Evolutionary conservation across 2,888 invertebrate species (phyloP), one percentile per base, ranked within the genome.

Genomic region (Volucella bombylans): DNA sequence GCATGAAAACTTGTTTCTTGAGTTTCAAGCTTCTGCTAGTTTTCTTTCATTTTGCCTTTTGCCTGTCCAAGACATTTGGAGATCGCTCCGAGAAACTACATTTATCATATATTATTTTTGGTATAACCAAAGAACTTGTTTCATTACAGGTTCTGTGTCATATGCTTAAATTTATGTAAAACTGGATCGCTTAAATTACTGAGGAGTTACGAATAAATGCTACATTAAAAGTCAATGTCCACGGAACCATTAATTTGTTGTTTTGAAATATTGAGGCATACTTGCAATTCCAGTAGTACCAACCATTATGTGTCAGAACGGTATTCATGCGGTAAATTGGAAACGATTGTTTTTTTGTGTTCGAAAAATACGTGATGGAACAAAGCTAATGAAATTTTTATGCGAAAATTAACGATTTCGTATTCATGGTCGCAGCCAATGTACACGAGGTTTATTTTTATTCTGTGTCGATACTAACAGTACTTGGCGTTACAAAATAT

Each of bases 401-500:
- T 59, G 59, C 18, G 15, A 8, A 18, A 43, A 15, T 61, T 47
- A 47, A 47, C 47, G 45, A 12, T 41, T 18, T 52, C 18, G 39
- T 6, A 49, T 39, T 12, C 15, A 50, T 38, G 50, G 11, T 14
- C 14, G 8, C 54, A 31, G 6, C 8, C 12, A 64, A 31, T 11
- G 62, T 38, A 49, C 49, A 10, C 15, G 64, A 11, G 12, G 1
- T 15, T 52, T 41, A 39, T 41, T 18, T 12, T 9, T 8, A 43
- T 31, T 47, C 38, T 10, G 9, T 18, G 49, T 47, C 12, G 47
- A 38, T 12, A 45, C 47, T 6, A 47, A 68, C 55, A 47, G 31
- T 49, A 9, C 49, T 49, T 69, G 39, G 3, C 9, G 49, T 59
- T 69, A 11, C 52, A 61, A 43, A 72, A 72, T 15, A 6, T n/a